These are phyloP conservation scores for Vipera latastei DNA, from an alignment of 2,797 vertebrate species.

Conservation along the genomic window DNA sequence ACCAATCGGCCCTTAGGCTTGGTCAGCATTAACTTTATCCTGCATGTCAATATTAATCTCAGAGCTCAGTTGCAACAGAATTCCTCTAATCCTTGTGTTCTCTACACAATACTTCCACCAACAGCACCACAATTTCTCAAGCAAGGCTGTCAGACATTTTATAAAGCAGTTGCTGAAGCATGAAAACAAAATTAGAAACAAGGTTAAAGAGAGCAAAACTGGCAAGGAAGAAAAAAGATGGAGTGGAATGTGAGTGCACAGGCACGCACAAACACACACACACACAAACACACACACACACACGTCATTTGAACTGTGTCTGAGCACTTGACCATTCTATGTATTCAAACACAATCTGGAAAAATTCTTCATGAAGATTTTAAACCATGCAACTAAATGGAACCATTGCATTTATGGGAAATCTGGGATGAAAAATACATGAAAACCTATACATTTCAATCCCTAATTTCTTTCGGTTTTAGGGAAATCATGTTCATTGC, in stretches of 20 bases:
- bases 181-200: not conserved
- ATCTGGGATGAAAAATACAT: not conserved
- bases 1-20: constrained; percentile 52
- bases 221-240: no score
- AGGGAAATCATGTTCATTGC: not conserved
- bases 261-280: not conserved
- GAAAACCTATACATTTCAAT: not conserved
- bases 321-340: not conserved
- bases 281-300: not conserved
- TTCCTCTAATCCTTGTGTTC: not conserved
- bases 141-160: not conserved
- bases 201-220: not conserved
- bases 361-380: not conserved
- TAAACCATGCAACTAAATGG: not conserved
- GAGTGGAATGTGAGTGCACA: not conserved
- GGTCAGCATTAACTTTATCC: constrained; percentile 37
- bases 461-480: not conserved
- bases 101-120: not conserved
- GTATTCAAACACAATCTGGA: not conserved
- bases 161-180: not conserved
- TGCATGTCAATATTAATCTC: not conserved
- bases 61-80: not conserved
- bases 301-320: not conserved
- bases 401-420: not conserved
- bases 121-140: not conserved